These are phyloP conservation scores for Lagodon rhomboides DNA, from an alignment of 2,797 vertebrate species.

Conservation along the genomic window DNA sequence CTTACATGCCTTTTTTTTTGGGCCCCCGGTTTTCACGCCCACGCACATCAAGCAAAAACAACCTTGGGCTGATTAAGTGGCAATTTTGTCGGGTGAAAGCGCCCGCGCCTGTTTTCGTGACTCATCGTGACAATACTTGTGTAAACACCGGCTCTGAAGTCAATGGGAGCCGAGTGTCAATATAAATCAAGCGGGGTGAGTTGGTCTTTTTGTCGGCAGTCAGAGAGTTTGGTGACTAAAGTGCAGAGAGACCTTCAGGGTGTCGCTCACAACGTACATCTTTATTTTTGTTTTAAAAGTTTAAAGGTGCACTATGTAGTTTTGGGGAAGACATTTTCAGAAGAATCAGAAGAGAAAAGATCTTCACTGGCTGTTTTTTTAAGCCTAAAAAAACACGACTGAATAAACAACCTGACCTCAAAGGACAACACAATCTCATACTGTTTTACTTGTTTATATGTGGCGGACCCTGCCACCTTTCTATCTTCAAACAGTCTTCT, in stretches of 20 bases:
- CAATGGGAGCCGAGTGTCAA: conserved; percentile 23
- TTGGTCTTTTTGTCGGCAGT: conserved; percentile 7
- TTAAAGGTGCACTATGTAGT: no score
- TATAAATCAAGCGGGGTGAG: conserved; percentile 27
- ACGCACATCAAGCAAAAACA: conserved; percentile 24
- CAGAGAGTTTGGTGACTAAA: conserved; percentile 10
- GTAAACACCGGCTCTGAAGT: conserved; percentile 38
- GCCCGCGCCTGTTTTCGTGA: conserved; percentile 28
- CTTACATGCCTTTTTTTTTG: background rate
- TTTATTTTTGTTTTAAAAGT: background rate
- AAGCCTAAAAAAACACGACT: no score
- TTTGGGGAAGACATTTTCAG: no score
- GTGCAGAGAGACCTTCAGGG: conserved; percentile 3
- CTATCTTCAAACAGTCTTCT: no score
- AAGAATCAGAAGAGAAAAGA: no score
- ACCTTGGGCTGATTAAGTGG: conserved; percentile 33
- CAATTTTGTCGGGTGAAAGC: conserved; percentile 34
- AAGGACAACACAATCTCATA: no score
- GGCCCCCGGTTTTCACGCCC: conserved; percentile 16
- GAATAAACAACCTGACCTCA: no score
- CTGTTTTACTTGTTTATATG: no score
- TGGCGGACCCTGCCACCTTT: no score
- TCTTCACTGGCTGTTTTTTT: no score
- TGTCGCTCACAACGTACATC: background rate
- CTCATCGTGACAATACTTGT: conserved; percentile 23